These are phyloP conservation scores for Callithrix jacchus DNA, from an alignment of 2,113 vertebrate species.

Conservation along the genomic window DNA sequence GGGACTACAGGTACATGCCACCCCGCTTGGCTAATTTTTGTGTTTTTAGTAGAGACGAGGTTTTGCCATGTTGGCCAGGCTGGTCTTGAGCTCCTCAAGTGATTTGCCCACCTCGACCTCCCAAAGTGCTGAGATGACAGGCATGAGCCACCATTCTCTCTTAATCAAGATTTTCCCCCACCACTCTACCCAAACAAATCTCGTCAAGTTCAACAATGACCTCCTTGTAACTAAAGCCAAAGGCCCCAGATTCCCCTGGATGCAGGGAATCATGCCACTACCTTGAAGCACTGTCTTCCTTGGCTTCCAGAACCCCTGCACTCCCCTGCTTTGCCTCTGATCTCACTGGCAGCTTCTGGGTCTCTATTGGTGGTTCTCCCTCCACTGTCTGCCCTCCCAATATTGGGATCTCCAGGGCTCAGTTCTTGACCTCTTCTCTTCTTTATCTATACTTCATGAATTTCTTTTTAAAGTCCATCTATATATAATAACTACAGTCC, in stretches of 20 bases:
- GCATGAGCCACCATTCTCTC: background rate
- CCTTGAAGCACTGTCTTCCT: background rate
- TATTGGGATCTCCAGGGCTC: background rate
- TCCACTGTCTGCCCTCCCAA: background rate
- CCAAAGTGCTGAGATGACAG: no score
- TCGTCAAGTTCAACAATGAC: background rate
- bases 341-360: background rate
- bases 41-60: no score
- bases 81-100: no score
- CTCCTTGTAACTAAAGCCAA: background rate
- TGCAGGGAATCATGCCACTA: fast-evolving
- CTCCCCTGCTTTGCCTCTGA: background rate
- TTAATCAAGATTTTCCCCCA: background rate
- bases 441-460: background rate
- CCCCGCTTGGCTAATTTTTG: no score
- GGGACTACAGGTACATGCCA: no score
- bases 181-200: background rate
- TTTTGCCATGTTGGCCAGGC: no score
- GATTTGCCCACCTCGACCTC: no score
- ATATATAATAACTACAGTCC: background rate
- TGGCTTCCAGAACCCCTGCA: fast-evolving
- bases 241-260: background rate
- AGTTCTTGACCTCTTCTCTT: background rate
- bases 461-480: background rate
- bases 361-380: background rate